Base-by-base conservation (phyloP, 2,113 vertebrate genomes). In the Syngnathus typhle region DNA sequence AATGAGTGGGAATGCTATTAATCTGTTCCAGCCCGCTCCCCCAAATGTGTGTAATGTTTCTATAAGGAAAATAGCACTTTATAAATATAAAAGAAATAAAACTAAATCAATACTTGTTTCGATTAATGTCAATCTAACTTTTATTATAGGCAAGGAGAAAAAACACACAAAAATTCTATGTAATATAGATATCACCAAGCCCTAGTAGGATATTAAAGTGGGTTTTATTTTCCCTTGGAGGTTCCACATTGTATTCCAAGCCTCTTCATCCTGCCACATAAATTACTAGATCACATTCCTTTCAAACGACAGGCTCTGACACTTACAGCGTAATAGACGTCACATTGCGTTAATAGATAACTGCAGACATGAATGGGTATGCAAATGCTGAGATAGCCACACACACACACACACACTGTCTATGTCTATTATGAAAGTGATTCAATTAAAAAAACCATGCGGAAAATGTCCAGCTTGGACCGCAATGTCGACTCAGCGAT, bases 401-500 rank as follows among this genome's bases (percentile, higher is more conserved):
- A 58, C 55, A 23, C 23, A 58, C 36, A 37, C 59, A 61, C 38
- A 12, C n/a, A 43, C 41, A 10, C 19, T 15, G 56, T n/a, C 4
- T 43, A 7, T 58, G 11, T 12, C n/a, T 43, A 41, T 44, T 61
- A 61, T 16, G 39, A 62, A 43, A 46, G 55, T 32, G 13, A 58
- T 58, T 62, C 16, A 12, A 44, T 62, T 43, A 13, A 13, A 62
- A 62, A 60, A 62, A 32, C 2, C 60, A 21, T 8, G 39, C 7
- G 21, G 41, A 44, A 21, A 62, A 62, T 62, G 15, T 43, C 44
- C 41, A 15, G 41, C n/a, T 46, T 63, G 60, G 27, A 68, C 71
- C 70, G 71, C 55, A 80, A 81, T 66, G 76, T 70, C 74, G 64
- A 67, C 62, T 86, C 70, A 73, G 79, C 82, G 73, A 41, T 68